Conservation (phyloP, 1,140 invertebrate species). For the Babylonia areolata region DNA sequence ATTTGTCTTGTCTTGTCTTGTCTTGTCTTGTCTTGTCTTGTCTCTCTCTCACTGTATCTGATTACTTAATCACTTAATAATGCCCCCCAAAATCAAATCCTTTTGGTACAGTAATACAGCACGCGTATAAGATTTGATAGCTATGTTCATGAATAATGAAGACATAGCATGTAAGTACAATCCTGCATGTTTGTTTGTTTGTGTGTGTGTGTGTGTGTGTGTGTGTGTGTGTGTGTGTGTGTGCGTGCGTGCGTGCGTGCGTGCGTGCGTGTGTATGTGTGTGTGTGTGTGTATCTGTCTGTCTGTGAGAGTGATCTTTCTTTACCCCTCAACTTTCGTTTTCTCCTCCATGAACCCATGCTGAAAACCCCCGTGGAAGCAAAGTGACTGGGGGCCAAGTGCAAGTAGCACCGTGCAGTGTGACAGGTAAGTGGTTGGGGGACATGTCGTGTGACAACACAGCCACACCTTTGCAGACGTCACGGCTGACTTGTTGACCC, state of each 20-base stretch:
- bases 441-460: too few species aligned
- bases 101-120: not conserved
- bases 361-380: too few species aligned
- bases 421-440: too few species aligned
- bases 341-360: too few species aligned
- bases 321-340: too few species aligned
- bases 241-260: not conserved
- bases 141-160: not conserved
- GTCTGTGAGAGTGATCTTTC: too few species aligned
- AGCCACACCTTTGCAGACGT: too few species aligned
- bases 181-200: too few species aligned
- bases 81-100: not conserved
- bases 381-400: too few species aligned
- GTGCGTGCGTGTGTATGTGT: not conserved
- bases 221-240: constrained; percentile 7
- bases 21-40: not conserved
- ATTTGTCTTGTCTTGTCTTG: not conserved
- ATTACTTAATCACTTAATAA: too few species aligned
- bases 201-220: not conserved
- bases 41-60: not conserved
- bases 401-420: too few species aligned
- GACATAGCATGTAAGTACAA: not conserved
- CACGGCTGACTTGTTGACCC: too few species aligned
- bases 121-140: not conserved
- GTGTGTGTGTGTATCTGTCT: not conserved